Conservation (phyloP, 2,797 vertebrate species). For the Ptychobarbus kaznakovi region DNA sequence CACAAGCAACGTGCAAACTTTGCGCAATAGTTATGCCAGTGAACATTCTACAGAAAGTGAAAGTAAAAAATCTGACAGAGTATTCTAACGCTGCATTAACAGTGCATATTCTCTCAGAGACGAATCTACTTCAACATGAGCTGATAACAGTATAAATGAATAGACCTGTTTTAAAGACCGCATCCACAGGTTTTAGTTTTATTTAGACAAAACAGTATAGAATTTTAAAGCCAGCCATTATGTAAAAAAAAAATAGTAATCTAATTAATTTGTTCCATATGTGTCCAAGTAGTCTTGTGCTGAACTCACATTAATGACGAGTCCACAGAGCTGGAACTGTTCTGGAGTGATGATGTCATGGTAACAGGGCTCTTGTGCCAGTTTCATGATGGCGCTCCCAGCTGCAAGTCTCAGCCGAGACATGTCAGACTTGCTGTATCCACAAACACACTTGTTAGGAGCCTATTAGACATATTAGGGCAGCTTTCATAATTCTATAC, state of each 20-base stretch:
- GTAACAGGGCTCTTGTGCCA: slow-evolving; percentile 98
- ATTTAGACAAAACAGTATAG: neutral
- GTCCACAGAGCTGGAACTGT: slow-evolving; percentile 97
- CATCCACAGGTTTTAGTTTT: neutral
- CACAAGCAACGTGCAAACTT: no score
- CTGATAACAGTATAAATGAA: no score
- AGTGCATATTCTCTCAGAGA: no score
- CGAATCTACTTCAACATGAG: no score
- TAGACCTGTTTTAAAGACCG: no score
- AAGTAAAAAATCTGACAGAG: no score
- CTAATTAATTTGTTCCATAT: neutral
- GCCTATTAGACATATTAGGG: neutral
- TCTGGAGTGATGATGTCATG: slow-evolving; percentile 99
- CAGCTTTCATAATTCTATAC: neutral
- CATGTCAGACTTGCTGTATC: slow-evolving; percentile 97
- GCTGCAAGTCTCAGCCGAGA: slow-evolving; percentile 96
- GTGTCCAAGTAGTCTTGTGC: neutral
- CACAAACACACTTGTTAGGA: slow-evolving; percentile 29
- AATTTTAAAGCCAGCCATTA: neutral
- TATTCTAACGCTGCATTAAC: no score
- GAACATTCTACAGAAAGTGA: no score
- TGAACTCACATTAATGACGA: slow-evolving; percentile 95
- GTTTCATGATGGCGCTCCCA: slow-evolving; percentile 98
- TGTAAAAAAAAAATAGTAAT: neutral
- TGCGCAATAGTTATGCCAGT: no score